phyloP scores from a whole-genome alignment of 2,888 invertebrate species.

The Brachycybe producta region DNA sequence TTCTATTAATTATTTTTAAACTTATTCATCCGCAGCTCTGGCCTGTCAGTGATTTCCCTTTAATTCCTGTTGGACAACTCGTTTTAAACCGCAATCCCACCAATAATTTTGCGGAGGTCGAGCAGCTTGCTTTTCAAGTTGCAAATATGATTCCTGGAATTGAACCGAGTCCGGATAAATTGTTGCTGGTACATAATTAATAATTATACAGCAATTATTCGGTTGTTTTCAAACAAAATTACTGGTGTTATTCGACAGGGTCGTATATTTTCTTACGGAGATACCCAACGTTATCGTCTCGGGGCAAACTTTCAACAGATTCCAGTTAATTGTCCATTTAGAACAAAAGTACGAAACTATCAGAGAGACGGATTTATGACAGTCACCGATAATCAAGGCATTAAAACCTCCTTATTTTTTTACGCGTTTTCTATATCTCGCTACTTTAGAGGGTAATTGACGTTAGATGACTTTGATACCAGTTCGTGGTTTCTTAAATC shows the following conservation, averaged over 20 bases:
- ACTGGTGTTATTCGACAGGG: constrained; percentile 41
- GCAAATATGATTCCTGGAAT: constrained; percentile 83
- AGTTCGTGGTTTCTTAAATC: no score
- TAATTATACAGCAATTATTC: background rate
- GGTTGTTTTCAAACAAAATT: background rate
- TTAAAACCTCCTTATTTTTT: background rate
- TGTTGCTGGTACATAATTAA: constrained; percentile 47
- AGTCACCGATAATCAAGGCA: constrained; percentile 58
- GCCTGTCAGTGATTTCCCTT: constrained; percentile 73
- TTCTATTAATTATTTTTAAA: no score
- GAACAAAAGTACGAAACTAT: constrained; percentile 48
- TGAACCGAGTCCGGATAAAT: constrained; percentile 85
- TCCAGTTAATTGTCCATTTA: constrained; percentile 88
- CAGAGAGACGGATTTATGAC: constrained; percentile 79
- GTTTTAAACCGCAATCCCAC: constrained; percentile 75
- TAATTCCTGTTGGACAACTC: constrained; percentile 75
- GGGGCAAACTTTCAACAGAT: constrained; percentile 86
- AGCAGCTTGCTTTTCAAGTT: constrained; percentile 83
- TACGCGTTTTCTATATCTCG: no score
- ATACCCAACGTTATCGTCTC: constrained; percentile 81
- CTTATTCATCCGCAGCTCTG: constrained; percentile 45
- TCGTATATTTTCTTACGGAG: constrained; percentile 73
- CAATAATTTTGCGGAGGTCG: constrained; percentile 88
- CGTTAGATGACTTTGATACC: no score
- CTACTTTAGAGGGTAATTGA: no score